Conservation (phyloP, 1,140 invertebrate genomes). For the Meloidogyne chitwoodi region DNA sequence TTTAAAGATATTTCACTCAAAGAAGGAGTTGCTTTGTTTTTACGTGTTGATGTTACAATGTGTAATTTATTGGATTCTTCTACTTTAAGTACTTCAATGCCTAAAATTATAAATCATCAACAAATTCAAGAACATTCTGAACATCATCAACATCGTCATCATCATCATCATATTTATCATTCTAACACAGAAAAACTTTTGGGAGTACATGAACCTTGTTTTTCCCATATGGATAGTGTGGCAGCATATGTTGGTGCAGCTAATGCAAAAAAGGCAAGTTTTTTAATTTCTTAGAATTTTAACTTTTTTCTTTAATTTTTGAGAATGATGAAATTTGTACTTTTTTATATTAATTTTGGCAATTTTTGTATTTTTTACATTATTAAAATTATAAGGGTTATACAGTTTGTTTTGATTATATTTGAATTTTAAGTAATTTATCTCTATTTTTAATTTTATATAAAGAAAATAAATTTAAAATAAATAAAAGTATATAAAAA, state of each 20-base stretch:
- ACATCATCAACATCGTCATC: not conserved
- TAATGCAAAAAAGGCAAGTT: conserved; percentile 15
- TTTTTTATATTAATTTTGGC: not conserved
- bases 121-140: not conserved
- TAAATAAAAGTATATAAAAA: too few species aligned
- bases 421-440: too few species aligned
- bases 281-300: not conserved
- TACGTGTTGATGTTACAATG: conserved; percentile 22
- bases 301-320: not conserved
- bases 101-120: not conserved
- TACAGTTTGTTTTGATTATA: too few species aligned
- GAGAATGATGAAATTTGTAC: not conserved
- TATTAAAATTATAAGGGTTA: not conserved
- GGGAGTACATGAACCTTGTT: conserved; percentile 7
- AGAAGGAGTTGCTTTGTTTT: conserved; percentile 16
- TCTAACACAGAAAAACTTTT: not conserved
- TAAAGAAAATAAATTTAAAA: too few species aligned
- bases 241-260: conserved; percentile 15
- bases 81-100: not conserved
- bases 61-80: conserved; percentile 10
- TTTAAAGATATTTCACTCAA: not conserved
- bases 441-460: too few species aligned
- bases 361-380: not conserved
- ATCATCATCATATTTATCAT: not conserved
- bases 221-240: conserved; percentile 17